Percentiles rank a stretch among this genome's conserved stretches.
phyloP scores from a whole-genome alignment of 2,113 vertebrate species.

The Phoxinus phoxinus region DNA sequence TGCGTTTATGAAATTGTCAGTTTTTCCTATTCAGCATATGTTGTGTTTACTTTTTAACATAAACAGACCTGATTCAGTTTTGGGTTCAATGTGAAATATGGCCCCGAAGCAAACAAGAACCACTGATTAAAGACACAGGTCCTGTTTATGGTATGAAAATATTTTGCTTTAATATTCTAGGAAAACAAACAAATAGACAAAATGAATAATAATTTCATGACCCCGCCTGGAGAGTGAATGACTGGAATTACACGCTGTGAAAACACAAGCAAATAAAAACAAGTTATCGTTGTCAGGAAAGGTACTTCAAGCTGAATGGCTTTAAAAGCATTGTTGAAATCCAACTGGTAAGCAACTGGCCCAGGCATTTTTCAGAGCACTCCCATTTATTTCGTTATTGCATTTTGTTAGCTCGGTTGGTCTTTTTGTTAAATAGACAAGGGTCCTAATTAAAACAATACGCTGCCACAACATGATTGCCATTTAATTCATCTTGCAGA shows the following conservation, averaged over 20 bases:
- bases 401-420: slow-evolving; percentile 39
- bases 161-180: not conserved
- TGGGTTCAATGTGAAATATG: not conserved
- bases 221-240: not conserved
- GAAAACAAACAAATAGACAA: not conserved
- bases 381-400: slow-evolving; percentile 43
- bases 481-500: slow-evolving; percentile 52
- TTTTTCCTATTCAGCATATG: not conserved
- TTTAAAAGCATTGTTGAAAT: slow-evolving; percentile 5
- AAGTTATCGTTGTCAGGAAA: not conserved
- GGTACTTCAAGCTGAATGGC: not conserved
- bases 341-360: not conserved
- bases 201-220: not conserved
- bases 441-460: slow-evolving; percentile 54
- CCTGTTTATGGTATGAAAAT: not conserved
- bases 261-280: not conserved
- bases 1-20: not conserved
- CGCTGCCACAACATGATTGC: slow-evolving; percentile 53
- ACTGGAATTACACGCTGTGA: not conserved
- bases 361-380: slow-evolving; percentile 6
- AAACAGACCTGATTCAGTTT: not conserved
- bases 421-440: slow-evolving; percentile 52
- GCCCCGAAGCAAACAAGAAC: not conserved
- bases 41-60: not conserved
- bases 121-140: not conserved